Evolutionary conservation across 2,797 vertebrate genomes (phyloP).

Genomic region (Amniataba percoides): DNA sequence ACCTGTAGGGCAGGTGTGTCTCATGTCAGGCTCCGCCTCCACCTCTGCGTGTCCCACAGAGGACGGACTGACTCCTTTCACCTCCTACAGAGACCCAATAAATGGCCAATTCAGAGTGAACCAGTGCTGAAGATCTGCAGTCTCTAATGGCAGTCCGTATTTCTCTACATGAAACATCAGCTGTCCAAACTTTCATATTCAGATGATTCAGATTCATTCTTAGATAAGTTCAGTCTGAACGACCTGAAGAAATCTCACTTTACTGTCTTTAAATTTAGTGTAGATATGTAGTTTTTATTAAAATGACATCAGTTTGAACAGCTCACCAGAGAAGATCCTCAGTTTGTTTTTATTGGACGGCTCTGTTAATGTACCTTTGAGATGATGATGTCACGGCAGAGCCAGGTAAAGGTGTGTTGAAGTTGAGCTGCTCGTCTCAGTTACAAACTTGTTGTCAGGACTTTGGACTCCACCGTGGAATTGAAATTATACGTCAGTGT

Average conservation of each 20-base stretch:
- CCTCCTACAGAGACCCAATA: too few relatives aligned
- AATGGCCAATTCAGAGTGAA: not conserved
- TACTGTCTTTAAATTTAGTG: not conserved
- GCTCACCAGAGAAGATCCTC: too few relatives aligned
- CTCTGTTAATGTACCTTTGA: too few relatives aligned
- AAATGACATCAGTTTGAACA: not conserved
- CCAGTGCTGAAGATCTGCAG: not conserved
- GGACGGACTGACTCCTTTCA: not conserved
- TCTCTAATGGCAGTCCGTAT: not conserved
- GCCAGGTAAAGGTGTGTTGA: too few relatives aligned
- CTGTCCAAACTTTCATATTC: not conserved
- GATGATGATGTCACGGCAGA: too few relatives aligned
- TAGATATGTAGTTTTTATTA: not conserved
- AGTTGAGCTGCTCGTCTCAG: too few relatives aligned
- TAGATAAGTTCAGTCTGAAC: not conserved
- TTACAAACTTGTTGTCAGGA: too few relatives aligned
- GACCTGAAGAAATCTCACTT: not conserved
- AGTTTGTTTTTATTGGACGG: too few relatives aligned
- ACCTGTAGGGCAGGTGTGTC: conserved; percentile 5
- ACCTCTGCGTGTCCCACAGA: not conserved
- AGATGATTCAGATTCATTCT: not conserved
- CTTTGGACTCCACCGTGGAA: too few relatives aligned
- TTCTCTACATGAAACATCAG: not conserved
- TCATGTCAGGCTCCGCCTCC: not conserved
- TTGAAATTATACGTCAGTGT: too few relatives aligned